A percentile compares a stretch with the other conserved stretches of the same genome.
These are phyloP conservation scores for Ephydatia muelleri DNA, from an alignment of 37 sponge, comb jelly and placozoan genomes.

Conservation along the genomic window DNA sequence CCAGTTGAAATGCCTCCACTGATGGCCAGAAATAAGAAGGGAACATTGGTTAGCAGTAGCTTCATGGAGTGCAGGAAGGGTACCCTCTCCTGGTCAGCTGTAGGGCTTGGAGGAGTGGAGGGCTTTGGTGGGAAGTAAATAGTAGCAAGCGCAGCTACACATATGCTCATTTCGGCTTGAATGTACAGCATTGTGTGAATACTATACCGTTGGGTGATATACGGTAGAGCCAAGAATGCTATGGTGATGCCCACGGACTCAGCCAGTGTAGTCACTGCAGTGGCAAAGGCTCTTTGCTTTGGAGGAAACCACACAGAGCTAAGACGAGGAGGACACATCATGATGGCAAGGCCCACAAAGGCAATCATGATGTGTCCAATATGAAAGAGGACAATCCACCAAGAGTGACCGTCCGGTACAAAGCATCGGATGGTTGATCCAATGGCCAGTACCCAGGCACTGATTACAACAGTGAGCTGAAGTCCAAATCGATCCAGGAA, in stretches of 20 bases:
- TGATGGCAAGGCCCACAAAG: constrained; percentile 26
- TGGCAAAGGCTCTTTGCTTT: constrained; percentile 45
- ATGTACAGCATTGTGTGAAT: constrained; percentile 49
- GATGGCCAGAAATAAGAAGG: constrained; percentile 16
- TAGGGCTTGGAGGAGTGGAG: constrained; percentile 43
- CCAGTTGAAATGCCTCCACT: constrained; percentile 44
- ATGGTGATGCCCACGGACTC: constrained; percentile 20
- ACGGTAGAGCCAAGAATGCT: constrained; percentile 39
- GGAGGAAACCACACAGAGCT: constrained; percentile 57
- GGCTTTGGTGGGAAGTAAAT: constrained; percentile 47
- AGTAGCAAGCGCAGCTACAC: constrained; percentile 27
- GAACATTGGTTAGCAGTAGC: constrained; percentile 2
- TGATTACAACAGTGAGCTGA: constrained; percentile 10
- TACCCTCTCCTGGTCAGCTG: constrained; percentile 16
- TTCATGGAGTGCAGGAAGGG: constrained; percentile 14
- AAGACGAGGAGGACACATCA: constrained; percentile 29
- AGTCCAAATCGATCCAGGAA: constrained; percentile 41
- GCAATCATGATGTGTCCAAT: constrained; percentile 47
- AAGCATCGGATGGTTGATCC: constrained; percentile 38
- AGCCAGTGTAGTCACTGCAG: constrained; percentile 20
- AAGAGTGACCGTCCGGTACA: constrained; percentile 11
- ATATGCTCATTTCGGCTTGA: constrained; percentile 29
- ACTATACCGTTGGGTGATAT: constrained; percentile 31
- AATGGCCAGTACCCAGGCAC: constrained; percentile 31
- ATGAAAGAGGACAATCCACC: constrained; percentile 36